A percentile compares a stretch with the other conserved stretches of the same genome.
Conservation (phyloP, 2,797 vertebrate genomes). For the Dipus sagitta region DNA sequence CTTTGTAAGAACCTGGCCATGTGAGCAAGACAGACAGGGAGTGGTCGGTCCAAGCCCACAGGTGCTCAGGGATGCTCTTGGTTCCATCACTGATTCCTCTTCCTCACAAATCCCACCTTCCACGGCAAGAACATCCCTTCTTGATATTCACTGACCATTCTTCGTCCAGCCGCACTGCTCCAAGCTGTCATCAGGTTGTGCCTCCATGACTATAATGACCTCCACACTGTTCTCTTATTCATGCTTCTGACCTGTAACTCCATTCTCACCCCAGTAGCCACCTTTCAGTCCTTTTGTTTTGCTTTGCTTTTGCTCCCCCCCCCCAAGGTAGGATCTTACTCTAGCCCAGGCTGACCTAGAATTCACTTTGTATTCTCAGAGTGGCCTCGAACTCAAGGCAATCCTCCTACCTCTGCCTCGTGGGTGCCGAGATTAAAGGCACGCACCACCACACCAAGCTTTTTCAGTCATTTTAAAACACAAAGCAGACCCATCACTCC, state of each 20-base stretch:
- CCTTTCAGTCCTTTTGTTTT: neutral
- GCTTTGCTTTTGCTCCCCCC: no score
- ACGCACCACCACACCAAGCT: no score
- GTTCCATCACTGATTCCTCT: neutral
- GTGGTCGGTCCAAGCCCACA: neutral
- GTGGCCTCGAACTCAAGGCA: no score
- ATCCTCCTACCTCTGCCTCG: no score
- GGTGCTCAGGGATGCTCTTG: neutral
- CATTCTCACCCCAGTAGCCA: neutral
- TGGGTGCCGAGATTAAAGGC: no score
- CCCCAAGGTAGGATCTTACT: no score
- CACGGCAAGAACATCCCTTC: neutral
- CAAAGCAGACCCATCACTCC: neutral
- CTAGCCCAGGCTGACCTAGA: no score
- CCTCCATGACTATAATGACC: neutral
- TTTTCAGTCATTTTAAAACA: neutral
- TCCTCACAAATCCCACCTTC: neutral
- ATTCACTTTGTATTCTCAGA: no score
- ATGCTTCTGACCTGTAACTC: neutral
- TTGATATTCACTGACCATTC: neutral
- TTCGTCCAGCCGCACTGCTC: neutral
- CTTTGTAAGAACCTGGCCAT: neutral
- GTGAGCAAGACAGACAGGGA: neutral
- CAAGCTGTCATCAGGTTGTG: neutral
- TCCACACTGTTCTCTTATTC: neutral